Evolutionary conservation across 2,797 vertebrate genomes (phyloP), one percentile per base, ranked within the genome.

Genomic region (Sebastes trivittatus): DNA sequence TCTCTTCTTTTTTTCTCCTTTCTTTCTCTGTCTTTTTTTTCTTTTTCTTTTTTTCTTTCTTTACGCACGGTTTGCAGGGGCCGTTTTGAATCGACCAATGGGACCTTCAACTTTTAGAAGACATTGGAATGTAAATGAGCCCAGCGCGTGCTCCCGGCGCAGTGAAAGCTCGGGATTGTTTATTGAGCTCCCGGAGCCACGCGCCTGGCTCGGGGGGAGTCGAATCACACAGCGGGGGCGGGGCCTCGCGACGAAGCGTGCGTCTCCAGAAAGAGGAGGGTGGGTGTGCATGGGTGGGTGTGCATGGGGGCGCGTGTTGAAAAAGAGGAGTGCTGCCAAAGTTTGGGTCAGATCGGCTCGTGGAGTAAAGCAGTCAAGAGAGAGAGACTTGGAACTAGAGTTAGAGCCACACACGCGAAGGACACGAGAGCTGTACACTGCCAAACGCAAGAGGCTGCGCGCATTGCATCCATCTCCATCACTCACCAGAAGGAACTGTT

Each of bases 91-190:
- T 95, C 93, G 79, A 95, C 96, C 96, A 96, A 95, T 96, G 81
- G 92, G 94, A 42, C 94, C 93, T 96, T 93, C 94, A 95, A 92
- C 85, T 90, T 91, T 42, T 42, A 42, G 49, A 87, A 91, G 90
- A 95, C 94, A 96, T 97, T 96, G 96, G 95, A 89, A 97, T 97
- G 96, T 93, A 96, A 96, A 97, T 97, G 94, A 96, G 93, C 92
- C 81, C 92, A 94, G 95, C 96, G 96, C 96, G 96, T 96, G 96
- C 95, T 95, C 94, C 94, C 87, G 93, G 94, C 89, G 92, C 93
- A 88, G 86, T 97, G 95, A 97, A 97, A 96, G 95, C 95, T 93
- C 82, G 88, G 93, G 95, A 96, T 96, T 96, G 96, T 97, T 97
- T 96, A 96, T 96, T 95, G 96, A 96, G 95, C 95, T 95, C 93